A percentile compares a stretch with the other conserved stretches of the same genome.
These are phyloP conservation scores for Orthosia gracilis DNA, from an alignment of 2,888 invertebrate species.

Conservation along the genomic window DNA sequence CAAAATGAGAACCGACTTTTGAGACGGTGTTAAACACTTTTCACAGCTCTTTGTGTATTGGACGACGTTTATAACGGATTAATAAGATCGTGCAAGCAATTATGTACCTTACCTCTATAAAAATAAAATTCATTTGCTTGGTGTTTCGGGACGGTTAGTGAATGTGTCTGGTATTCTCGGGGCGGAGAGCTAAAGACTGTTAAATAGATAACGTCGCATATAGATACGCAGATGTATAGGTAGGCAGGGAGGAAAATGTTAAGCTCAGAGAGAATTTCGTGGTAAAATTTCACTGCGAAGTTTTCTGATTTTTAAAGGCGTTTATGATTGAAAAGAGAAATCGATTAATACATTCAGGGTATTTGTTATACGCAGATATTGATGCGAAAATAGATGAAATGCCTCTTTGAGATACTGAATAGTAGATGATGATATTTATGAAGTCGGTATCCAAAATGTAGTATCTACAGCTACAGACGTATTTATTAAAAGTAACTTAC, in stretches of 20 bases:
- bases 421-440: too few relatives aligned
- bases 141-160: slow-evolving; percentile 62
- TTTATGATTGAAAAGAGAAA: slow-evolving; percentile 1
- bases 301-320: slow-evolving; percentile 18
- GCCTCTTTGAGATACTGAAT: too few relatives aligned
- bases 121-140: slow-evolving; percentile 54
- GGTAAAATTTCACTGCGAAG: slow-evolving; percentile 11
- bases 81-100: slow-evolving; percentile 62
- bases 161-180: slow-evolving; percentile 80
- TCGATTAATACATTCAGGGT: background rate
- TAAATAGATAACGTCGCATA: slow-evolving; percentile 79
- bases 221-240: slow-evolving; percentile 59
- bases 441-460: too few relatives aligned
- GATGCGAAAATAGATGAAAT: too few relatives aligned
- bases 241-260: slow-evolving; percentile 39
- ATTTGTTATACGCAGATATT: background rate
- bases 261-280: slow-evolving; percentile 39
- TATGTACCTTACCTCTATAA: slow-evolving; percentile 57
- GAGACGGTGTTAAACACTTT: slow-evolving; percentile 49
- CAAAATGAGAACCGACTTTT: slow-evolving; percentile 29
- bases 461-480: too few relatives aligned
- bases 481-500: too few relatives aligned
- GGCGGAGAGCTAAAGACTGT: slow-evolving; percentile 86
- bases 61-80: slow-evolving; percentile 71
- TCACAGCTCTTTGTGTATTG: slow-evolving; percentile 73